A percentile compares a stretch with the other conserved stretches of the same genome.
These are phyloP conservation scores for Pseudorhiza aurosa DNA, from an alignment of 30 jellyfish, hydroid and myxozoan genomes.

Conservation along the genomic window DNA sequence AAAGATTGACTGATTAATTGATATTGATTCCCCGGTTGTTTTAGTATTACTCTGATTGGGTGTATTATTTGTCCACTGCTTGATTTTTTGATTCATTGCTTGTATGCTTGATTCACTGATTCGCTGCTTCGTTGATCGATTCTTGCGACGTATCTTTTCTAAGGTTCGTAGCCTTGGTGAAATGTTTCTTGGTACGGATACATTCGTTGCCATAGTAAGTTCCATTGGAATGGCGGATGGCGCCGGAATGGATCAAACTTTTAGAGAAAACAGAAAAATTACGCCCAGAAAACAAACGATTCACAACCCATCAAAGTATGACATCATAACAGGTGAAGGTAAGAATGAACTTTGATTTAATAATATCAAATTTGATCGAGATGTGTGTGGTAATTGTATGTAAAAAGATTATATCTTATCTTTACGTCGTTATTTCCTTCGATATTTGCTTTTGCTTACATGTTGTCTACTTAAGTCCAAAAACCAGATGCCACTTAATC, in stretches of 20 bases:
- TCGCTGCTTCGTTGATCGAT: neutral
- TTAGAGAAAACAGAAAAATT: neutral
- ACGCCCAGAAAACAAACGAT: slow-evolving; percentile 11
- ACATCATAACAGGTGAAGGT: slow-evolving; percentile 64
- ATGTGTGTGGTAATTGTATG: too few relatives aligned
- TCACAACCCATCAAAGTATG: slow-evolving; percentile 55
- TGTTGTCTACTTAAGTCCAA: too few relatives aligned
- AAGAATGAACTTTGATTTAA: too few relatives aligned
- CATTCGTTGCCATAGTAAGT: slow-evolving; percentile 61
- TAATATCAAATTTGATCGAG: too few relatives aligned
- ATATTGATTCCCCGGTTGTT: neutral
- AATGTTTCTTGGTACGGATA: slow-evolving; percentile 52
- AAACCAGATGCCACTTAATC: too few relatives aligned
- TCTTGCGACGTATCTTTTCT: neutral
- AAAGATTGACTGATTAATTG: neutral
- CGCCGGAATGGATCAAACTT: neutral
- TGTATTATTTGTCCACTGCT: too few relatives aligned
- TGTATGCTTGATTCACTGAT: neutral
- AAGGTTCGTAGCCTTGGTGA: slow-evolving; percentile 63
- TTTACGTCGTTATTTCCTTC: too few relatives aligned
- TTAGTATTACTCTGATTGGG: neutral
- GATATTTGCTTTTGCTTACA: too few relatives aligned
- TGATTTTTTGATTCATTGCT: too few relatives aligned
- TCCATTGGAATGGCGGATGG: slow-evolving; percentile 45
- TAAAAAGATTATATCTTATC: too few relatives aligned